These are phyloP conservation scores for Beris chalybata DNA, from an alignment of 2,888 invertebrate species.

Conservation along the genomic window DNA sequence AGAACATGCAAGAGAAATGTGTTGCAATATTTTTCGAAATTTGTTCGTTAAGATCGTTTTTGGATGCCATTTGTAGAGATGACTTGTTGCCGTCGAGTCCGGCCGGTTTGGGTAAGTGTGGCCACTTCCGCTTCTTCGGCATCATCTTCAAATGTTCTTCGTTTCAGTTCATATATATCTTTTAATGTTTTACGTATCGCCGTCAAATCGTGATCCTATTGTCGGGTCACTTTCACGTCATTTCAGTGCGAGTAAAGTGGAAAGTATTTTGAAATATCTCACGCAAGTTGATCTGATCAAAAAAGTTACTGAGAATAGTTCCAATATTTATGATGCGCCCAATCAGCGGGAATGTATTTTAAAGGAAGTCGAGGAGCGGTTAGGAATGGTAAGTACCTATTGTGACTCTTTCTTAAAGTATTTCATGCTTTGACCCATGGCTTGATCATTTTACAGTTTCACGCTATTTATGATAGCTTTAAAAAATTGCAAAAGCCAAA, in stretches of 20 bases:
- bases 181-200: slow-evolving; percentile 29
- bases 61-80: slow-evolving; percentile 21
- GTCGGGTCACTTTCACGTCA: slow-evolving; percentile 16
- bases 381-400: slow-evolving; percentile 25
- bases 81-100: neutral
- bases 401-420: too few relatives aligned
- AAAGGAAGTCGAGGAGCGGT: slow-evolving; percentile 31
- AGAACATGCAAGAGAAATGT: slow-evolving; percentile 22
- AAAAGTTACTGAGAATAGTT: slow-evolving; percentile 1
- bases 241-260: slow-evolving; percentile 12
- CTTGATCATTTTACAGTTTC: neutral
- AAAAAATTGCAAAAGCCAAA: neutral
- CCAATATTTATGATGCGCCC: neutral
- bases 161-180: slow-evolving; percentile 31
- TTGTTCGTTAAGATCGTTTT: slow-evolving; percentile 20
- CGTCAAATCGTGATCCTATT: slow-evolving; percentile 15
- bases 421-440: neutral
- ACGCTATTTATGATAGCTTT: neutral
- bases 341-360: neutral
- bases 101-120: slow-evolving; percentile 25
- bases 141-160: too few relatives aligned
- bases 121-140: too few relatives aligned
- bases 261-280: slow-evolving; percentile 25
- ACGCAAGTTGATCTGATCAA: slow-evolving; percentile 14
- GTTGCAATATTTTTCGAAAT: slow-evolving; percentile 32